Evolutionary conservation across 1,140 invertebrate genomes (phyloP).

Genomic region (Trichoplusia ni): DNA sequence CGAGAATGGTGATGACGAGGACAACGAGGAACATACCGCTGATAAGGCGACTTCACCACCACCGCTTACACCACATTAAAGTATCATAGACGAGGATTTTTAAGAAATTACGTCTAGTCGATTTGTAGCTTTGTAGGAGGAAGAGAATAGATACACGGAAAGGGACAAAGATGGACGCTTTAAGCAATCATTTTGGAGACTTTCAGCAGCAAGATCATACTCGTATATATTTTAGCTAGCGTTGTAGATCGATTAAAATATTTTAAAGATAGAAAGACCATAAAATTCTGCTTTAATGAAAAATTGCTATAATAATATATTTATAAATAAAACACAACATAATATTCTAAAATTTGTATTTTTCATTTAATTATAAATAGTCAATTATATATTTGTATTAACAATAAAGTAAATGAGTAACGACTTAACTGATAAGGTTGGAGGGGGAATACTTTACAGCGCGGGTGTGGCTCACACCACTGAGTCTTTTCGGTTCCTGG

Average conservation of each 20-base stretch:
- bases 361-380: slow-evolving; percentile 79
- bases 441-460: slow-evolving; percentile 40
- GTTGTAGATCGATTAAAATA: not conserved
- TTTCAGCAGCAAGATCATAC: no score
- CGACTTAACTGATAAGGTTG: slow-evolving; percentile 60
- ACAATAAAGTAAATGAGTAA: slow-evolving; percentile 77
- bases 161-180: no score
- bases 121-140: no score
- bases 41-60: slow-evolving; percentile 72
- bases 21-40: slow-evolving; percentile 41
- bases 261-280: not conserved
- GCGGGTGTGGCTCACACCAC: slow-evolving; percentile 66
- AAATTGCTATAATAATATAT: not conserved
- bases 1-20: slow-evolving; percentile 35
- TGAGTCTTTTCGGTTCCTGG: slow-evolving; percentile 81
- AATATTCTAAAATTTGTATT: slow-evolving; percentile 75
- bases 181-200: no score
- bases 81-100: no score
- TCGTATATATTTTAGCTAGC: no score
- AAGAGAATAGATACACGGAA: no score
- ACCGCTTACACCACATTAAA: slow-evolving; percentile 40
- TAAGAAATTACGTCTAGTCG: not conserved
- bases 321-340: slow-evolving; percentile 45
- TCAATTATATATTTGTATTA: slow-evolving; percentile 71
- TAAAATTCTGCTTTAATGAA: not conserved